Base-by-base conservation (phyloP, 2,888 invertebrate species). In the Scaeva pyrastri region DNA sequence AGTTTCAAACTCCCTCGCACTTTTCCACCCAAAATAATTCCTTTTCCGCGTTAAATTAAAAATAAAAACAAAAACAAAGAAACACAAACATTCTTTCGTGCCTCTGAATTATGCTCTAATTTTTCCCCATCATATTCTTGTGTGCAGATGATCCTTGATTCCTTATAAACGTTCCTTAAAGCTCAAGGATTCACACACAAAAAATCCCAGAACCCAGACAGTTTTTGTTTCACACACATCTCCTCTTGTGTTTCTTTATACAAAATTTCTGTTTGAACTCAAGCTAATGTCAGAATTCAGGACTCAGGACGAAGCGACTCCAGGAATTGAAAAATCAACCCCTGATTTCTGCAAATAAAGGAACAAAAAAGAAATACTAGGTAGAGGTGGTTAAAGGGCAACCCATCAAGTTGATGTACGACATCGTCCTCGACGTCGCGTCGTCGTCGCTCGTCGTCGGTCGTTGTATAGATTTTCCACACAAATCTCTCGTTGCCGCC, bases 251-350 rank as follows among this genome's bases (percentile, higher is more conserved):
- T 26, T 70, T 71, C 19, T 36, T 14, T 3, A 0, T 16, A 2
- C 4, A 16, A 11, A 16, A 23, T 39, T 56, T 58, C 23, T 50
- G n/a, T 50, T 31, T 36, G 39, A 36, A 21, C 66, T 43, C 16
- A 62, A 77, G 86, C 62, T 83, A 82, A 86, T 81, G 82, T 70
- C 50, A 10, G 73, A 77, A n/a, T n/a, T n/a, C 31, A 31, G 31
- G 31, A 31, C 8, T 31, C 31, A 31, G 31, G 31, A 31, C n/a
- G n/a, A n/a, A n/a, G n/a, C n/a, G n/a, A n/a, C 31, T 31, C 3
- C 5, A 31, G 31, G 31, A 31, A 77, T 86, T 82, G 82, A 86
- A 82, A 86, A 86, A 86, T 82, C 86, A 86, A 82, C 86, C 86
- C 81, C 72, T 79, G 79, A 79, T 79, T 79, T 62, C 79, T 66